These are phyloP conservation scores for Urocolius indicus DNA, from an alignment of 2,113 vertebrate species.

Conservation along the genomic window DNA sequence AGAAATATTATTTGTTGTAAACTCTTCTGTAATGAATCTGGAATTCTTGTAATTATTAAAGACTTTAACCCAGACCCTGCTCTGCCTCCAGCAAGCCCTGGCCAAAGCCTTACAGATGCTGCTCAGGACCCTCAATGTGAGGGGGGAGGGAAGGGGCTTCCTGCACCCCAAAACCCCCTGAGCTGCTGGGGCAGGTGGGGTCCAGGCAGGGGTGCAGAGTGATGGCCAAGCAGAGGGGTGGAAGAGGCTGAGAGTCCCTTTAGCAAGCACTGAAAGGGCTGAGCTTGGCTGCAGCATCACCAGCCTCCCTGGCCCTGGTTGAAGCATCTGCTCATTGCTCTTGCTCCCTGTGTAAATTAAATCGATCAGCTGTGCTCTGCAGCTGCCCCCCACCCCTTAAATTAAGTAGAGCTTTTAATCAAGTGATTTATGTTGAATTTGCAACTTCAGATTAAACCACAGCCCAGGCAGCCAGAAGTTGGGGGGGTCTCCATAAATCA, in stretches of 20 bases:
- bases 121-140: background rate
- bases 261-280: background rate
- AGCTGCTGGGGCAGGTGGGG: accelerated
- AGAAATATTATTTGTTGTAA: conserved; percentile 71
- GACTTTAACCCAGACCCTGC: conserved; percentile 33
- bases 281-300: background rate
- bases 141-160: too few relatives aligned
- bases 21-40: conserved; percentile 67
- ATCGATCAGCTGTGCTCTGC: conserved; percentile 39
- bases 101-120: background rate
- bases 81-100: background rate
- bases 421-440: conserved; percentile 54
- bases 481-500: conserved; percentile 38
- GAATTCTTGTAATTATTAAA: conserved; percentile 74
- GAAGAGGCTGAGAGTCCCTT: background rate
- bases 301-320: background rate
- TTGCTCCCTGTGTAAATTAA: conserved; percentile 53
- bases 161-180: accelerated
- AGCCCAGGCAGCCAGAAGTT: background rate
- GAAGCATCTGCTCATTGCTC: conserved; percentile 23
- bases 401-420: conserved; percentile 71
- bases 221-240: background rate
- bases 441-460: background rate
- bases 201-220: background rate
- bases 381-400: background rate